A percentile compares a stretch with the other conserved stretches of the same genome.
Conservation (phyloP, 2,113 vertebrate species). For the Muscicapa adusta region DNA sequence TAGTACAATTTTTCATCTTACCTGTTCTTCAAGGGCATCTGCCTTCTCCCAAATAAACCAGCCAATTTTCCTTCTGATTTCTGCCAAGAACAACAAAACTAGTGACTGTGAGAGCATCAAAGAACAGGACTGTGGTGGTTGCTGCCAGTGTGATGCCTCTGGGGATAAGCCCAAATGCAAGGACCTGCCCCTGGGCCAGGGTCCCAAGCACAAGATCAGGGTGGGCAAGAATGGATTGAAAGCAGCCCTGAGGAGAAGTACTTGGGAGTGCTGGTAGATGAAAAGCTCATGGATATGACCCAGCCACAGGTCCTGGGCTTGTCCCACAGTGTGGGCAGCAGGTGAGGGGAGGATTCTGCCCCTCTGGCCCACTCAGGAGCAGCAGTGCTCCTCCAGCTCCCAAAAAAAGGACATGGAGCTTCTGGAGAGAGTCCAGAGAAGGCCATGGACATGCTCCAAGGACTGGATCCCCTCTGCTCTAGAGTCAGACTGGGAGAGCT, state of each 20-base stretch:
- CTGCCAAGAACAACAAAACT: constrained; percentile 43
- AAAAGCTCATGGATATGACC: not conserved
- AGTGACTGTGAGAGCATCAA: not conserved
- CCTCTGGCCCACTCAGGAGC: not conserved
- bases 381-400: not conserved
- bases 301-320: fast-evolving
- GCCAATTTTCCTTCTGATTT: constrained; percentile 75
- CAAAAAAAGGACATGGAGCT: not conserved
- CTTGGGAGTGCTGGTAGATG: not conserved
- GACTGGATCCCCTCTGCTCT: not conserved
- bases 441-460: fast-evolving
- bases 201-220: not conserved
- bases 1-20: constrained; percentile 26
- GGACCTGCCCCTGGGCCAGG: not conserved
- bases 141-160: not conserved
- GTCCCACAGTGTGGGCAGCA: not conserved
- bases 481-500: not conserved
- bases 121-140: fast-evolving
- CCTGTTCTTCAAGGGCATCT: constrained; percentile 34
- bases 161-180: not conserved
- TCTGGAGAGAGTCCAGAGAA: not conserved
- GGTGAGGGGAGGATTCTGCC: not conserved
- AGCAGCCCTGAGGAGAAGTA: not conserved
- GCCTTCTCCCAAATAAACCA: constrained; percentile 77
- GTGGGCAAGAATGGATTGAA: not conserved